These are phyloP conservation scores for Hystrix cristata DNA, from an alignment of 2,113 vertebrate genomes.

Conservation along the genomic window DNA sequence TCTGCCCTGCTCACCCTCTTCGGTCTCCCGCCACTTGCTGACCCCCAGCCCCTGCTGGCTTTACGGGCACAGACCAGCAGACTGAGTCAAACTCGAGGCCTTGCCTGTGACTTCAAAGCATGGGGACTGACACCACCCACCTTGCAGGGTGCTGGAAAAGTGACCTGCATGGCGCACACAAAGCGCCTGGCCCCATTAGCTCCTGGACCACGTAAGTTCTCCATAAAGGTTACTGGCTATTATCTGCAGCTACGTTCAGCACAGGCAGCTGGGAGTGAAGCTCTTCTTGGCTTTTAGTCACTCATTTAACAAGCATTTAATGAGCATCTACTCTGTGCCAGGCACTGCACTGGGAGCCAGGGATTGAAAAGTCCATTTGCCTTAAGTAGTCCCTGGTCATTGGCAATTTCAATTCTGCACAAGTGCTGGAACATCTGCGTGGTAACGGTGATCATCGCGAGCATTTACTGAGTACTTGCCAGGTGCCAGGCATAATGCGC, in stretches of 20 bases:
- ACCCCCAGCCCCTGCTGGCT: not conserved
- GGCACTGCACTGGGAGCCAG: not conserved
- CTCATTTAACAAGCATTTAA: conserved; percentile 65
- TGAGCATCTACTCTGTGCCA: conserved; percentile 59
- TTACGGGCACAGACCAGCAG: accelerated
- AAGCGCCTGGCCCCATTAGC: not conserved
- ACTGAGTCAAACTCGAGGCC: not conserved
- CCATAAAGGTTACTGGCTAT: not conserved
- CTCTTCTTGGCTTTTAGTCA: conserved; percentile 23
- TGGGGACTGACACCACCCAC: too few relatives aligned
- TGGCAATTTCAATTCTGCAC: not conserved
- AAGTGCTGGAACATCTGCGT: not conserved
- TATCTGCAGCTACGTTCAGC: not conserved
- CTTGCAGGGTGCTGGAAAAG: not conserved
- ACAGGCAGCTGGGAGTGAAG: not conserved
- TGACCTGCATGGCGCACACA: not conserved
- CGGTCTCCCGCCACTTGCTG: not conserved
- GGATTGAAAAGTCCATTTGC: conserved; percentile 49
- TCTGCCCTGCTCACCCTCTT: not conserved
- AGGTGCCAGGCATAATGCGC: not conserved
- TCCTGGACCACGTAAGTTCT: not conserved
- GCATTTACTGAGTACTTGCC: not conserved
- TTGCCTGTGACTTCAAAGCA: not conserved
- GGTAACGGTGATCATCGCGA: not conserved
- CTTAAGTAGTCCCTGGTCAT: conserved; percentile 18